Conservation (phyloP, 2,797 vertebrate species). For the Myripristis murdjan region DNA sequence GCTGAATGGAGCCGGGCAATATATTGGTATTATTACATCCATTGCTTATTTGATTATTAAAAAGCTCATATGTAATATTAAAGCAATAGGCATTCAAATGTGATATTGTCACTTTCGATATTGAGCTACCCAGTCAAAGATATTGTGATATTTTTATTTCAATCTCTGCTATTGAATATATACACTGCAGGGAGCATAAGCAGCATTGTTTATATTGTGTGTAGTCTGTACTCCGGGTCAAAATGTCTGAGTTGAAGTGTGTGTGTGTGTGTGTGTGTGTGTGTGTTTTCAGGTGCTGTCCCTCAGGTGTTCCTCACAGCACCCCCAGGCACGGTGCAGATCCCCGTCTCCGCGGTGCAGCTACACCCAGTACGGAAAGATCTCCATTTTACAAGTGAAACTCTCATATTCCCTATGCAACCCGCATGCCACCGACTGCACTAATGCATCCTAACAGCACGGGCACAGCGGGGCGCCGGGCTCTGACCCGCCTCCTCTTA, state of each 20-base stretch:
- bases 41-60: no score
- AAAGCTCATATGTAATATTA: no score
- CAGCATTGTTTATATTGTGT: no score
- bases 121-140: no score
- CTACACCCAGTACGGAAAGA: slow-evolving; percentile 97
- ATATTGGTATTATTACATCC: no score
- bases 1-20: no score
- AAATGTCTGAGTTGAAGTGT: not conserved
- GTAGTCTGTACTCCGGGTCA: no score
- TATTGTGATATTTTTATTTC: no score
- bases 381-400: slow-evolving; percentile 90
- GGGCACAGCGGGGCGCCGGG: slow-evolving; percentile 31
- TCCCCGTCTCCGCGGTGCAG: slow-evolving; percentile 97
- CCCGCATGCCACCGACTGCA: slow-evolving; percentile 85
- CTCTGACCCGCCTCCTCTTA: slow-evolving; percentile 31
- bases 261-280: not conserved
- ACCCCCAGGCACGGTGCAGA: slow-evolving; percentile 96
- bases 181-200: no score
- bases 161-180: no score
- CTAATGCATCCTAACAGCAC: slow-evolving; percentile 79
- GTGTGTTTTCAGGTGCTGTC: slow-evolving; percentile 76
- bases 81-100: no score
- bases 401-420: slow-evolving; percentile 85
- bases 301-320: slow-evolving; percentile 97
- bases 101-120: no score